Evolutionary conservation across 2,888 invertebrate genomes (phyloP), one percentile per base, ranked within the genome.

Genomic region (Drosophila histrio): DNA sequence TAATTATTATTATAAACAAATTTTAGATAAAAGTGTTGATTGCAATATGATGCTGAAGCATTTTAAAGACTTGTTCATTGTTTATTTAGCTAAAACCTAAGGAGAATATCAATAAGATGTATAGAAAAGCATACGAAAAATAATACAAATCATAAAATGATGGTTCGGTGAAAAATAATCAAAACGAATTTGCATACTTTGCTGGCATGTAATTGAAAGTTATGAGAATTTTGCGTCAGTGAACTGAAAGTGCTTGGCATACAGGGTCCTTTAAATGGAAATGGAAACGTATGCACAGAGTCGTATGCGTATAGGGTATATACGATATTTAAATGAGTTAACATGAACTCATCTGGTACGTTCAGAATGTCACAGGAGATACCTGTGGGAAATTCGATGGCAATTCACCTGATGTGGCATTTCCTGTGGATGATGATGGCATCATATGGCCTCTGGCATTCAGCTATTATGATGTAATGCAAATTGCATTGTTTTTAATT

Each of bases 401-500:
- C 4, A 21, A 24, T 22, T n/a, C 26, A 36, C 36, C 36, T 38
- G 38, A 26, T 26, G 38, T 28, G 24, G 11, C 26, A 34, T 7
- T 24, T 32, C 30, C 9, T 34, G 34, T 34, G 3, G 15, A 22
- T 49, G 49, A 22, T 49, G 49, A 49, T 22, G 9, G 15, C 32
- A 19, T 15, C 22, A 28, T 26, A 28, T 17, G n/a, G 30, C 52
- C 39, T 39, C 30, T 21, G 39, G 39, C 39, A 28, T 39, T 15
- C 7, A 15, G 13, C 9, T 15, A 17, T 28, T 26, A 44, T 28
- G 39, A 39, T 53, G 34, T n/a, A 36, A 67, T 44, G 56, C 28
- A 58, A 60, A 68, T 63, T 47, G 47, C 17, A 65, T 47, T 46
- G 21, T 8, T 11, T 26, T 44, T 41, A 22, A 58, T 58, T 50